phyloP scores from a whole-genome alignment of 1,140 invertebrate genomes.

The Calliopsis andreniformis region DNA sequence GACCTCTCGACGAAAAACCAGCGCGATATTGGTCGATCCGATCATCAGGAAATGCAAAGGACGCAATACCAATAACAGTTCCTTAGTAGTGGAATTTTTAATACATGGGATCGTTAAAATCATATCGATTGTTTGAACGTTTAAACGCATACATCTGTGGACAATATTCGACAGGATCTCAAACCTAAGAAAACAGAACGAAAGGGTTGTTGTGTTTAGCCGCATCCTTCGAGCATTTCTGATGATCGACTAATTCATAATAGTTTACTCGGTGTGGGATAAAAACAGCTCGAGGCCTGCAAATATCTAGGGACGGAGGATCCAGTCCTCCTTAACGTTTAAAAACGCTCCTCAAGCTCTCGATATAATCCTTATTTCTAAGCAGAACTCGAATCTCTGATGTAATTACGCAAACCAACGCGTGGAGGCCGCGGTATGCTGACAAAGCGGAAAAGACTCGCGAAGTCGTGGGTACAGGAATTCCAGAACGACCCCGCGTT shows the following conservation, averaged over 20 bases:
- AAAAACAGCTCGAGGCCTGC: constrained; percentile 24
- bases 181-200: neutral
- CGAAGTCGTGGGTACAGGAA: no score
- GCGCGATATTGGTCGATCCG: constrained; percentile 11
- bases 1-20: constrained; percentile 14
- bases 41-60: neutral
- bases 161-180: no score
- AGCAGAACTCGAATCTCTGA: neutral
- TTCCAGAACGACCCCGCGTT: no score
- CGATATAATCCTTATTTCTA: constrained; percentile 15
- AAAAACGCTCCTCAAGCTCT: constrained; percentile 9
- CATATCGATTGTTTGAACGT: no score
- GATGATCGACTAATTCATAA: neutral
- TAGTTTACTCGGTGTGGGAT: neutral
- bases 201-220: neutral
- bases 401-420: neutral
- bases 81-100: no score
- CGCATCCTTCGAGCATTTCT: neutral
- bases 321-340: constrained; percentile 25
- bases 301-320: constrained; percentile 13
- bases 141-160: neutral
- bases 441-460: neutral
- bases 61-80: no score
- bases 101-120: no score
- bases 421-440: neutral